A percentile compares a stretch with the other conserved stretches of the same genome.
Conservation (phyloP, 1,140 invertebrate genomes). For the Pomacea maculata region DNA sequence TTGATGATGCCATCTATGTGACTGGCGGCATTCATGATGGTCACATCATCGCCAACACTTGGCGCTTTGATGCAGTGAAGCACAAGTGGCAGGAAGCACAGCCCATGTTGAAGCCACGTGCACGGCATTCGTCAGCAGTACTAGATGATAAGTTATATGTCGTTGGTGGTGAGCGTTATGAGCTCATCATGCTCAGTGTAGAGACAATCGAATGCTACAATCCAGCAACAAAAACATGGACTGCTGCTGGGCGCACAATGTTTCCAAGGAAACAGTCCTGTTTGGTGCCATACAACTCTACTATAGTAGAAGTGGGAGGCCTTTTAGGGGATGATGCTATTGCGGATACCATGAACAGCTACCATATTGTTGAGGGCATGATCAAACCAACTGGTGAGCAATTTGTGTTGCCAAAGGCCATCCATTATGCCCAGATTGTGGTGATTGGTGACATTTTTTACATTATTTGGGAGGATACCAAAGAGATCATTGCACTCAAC, state of each 20-base stretch:
- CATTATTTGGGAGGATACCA: constrained; percentile 63
- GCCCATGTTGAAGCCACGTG: constrained; percentile 54
- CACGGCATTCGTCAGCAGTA: constrained; percentile 56
- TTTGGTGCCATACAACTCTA: constrained; percentile 54
- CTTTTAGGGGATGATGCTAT: constrained; percentile 50
- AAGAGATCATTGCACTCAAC: constrained; percentile 61
- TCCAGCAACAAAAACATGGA: constrained; percentile 51
- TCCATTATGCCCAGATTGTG: constrained; percentile 60
- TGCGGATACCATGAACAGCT: constrained; percentile 61
- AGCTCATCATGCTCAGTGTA: constrained; percentile 43
- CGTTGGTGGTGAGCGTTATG: constrained; percentile 57
- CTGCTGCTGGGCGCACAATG: constrained; percentile 50
- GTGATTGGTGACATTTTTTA: constrained; percentile 59
- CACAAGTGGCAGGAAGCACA: constrained; percentile 50
- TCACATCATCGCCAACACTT: constrained; percentile 54
- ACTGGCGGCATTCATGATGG: constrained; percentile 61
- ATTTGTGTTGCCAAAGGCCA: constrained; percentile 57
- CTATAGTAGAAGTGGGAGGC: constrained; percentile 61
- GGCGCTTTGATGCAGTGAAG: constrained; percentile 58
- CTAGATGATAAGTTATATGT: constrained; percentile 57
- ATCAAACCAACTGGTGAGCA: constrained; percentile 58
- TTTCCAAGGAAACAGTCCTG: constrained; percentile 57
- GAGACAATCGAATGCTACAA: constrained; percentile 61
- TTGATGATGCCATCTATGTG: constrained; percentile 58
- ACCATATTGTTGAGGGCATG: constrained; percentile 41